These are phyloP conservation scores for Craseonycteris thonglongyai DNA, from an alignment of 2,113 vertebrate genomes.

Conservation along the genomic window DNA sequence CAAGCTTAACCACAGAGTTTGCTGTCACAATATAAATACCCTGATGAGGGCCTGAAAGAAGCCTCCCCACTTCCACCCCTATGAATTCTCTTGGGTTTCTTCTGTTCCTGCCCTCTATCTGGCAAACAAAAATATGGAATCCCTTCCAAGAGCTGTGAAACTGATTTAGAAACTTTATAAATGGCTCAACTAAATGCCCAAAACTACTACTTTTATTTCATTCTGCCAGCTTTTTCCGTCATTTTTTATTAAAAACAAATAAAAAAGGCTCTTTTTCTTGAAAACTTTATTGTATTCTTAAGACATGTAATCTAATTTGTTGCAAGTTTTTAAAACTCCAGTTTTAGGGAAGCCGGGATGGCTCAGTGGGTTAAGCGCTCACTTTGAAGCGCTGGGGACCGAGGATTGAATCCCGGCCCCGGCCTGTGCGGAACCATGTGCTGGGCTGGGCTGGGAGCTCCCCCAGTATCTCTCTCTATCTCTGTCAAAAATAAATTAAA, in stretches of 20 bases:
- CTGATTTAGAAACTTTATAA: constrained; percentile 11
- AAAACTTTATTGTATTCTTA: neutral
- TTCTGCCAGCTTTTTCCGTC: neutral
- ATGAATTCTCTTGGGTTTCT: neutral
- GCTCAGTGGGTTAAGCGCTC: too few species aligned
- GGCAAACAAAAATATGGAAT: neutral
- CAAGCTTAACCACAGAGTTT: constrained; percentile 15
- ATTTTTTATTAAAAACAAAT: neutral
- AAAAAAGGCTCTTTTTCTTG: neutral
- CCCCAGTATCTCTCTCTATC: too few species aligned
- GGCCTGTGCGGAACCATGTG: too few species aligned
- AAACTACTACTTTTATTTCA: neutral
- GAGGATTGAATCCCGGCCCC: too few species aligned
- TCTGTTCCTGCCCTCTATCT: constrained; percentile 32
- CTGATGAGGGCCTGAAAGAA: neutral
- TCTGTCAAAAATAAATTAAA: too few species aligned
- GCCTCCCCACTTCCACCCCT: neutral
- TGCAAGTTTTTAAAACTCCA: neutral
- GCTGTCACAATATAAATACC: neutral
- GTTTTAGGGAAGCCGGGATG: neutral
- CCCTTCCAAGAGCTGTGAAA: constrained; percentile 12
- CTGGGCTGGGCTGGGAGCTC: too few species aligned
- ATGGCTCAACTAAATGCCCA: neutral
- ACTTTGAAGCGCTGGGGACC: too few species aligned
- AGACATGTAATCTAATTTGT: neutral